phyloP scores from a whole-genome alignment of 2,797 vertebrate species.

The Otolemur crassicaudatus region DNA sequence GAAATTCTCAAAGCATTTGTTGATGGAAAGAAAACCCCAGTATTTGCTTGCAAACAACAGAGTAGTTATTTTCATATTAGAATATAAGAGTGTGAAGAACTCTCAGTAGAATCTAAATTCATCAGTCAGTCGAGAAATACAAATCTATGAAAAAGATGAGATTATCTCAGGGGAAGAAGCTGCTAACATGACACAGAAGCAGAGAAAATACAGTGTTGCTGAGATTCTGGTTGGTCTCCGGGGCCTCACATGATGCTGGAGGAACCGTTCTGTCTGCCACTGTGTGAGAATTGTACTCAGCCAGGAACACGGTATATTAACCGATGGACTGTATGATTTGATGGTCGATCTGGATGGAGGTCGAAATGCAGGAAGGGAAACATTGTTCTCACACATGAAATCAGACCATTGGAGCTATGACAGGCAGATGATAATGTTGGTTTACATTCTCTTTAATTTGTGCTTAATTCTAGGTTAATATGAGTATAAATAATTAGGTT shows the following conservation, averaged over 20 bases:
- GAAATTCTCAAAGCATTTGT: conserved; percentile 27
- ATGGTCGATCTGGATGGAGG: background rate
- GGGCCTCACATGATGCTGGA: background rate
- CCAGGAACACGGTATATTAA: background rate
- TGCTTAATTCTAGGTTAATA: background rate
- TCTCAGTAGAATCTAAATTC: conserved; percentile 51
- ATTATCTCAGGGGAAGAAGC: conserved; percentile 57
- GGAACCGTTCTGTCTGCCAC: background rate
- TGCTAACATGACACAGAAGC: background rate
- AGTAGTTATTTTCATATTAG: conserved; percentile 28
- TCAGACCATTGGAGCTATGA: background rate
- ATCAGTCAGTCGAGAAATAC: conserved; percentile 34
- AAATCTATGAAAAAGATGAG: conserved; percentile 52
- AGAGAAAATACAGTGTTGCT: background rate
- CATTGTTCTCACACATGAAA: background rate
- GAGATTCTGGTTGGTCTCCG: conserved; percentile 6
- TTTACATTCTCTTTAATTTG: conserved; percentile 11
- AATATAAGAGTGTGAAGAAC: background rate
- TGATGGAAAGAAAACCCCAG: conserved; percentile 11
- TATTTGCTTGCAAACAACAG: conserved; percentile 18
- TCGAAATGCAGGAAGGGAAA: background rate
- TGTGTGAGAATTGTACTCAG: background rate
- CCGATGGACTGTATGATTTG: background rate
- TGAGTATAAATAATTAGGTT: too few species aligned
- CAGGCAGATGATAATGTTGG: background rate